Base-by-base conservation (phyloP, 2,888 invertebrate species). In the Arge pagana region DNA sequence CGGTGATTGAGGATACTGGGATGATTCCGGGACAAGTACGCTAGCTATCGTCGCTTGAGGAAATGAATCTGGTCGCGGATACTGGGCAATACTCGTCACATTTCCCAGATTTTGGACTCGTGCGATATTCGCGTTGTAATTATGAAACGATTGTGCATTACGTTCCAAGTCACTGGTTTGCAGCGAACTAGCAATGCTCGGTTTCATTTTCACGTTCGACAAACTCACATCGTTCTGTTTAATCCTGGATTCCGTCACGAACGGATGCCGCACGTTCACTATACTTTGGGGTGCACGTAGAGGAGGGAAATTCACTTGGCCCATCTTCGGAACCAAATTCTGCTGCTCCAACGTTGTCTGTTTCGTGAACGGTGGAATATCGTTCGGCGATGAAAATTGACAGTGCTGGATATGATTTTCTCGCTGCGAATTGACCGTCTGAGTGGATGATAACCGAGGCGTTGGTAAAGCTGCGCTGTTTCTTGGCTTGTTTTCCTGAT, bases 261-360 rank as follows among this genome's bases (percentile, higher is more conserved):
- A 64, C 1, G 68, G 68, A 48, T 70, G 66, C 2, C 66, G 66
- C 16, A 66, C 66, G 41, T 72, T 71, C 4, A 70, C 67, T 28
- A 71, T 68, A 15, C 66, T 71, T 42, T 70, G 71, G 1, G 68
- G 66, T 0, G 70, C 65, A 4, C 68, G 58, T 3, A 70, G 26
- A 0, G 71, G 67, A 1, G 71, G 68, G 39, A 70, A 72, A 56
- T 68, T 72, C 1, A 63, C 54, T 7, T 65, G 62, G 3, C 68
- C 57, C 54, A 64, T 59, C 50, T 69, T 68, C 2, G 60, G 54
- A 3, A 57, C 39, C 6, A 60, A 33, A 49, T 54, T 65, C 8
- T 62, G 64, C 41, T 64, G 67, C 30, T 67, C 69, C 41, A 62
- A 24, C 4, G 57, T 56, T 31, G 57, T 57, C 3, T 61, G n/a